Conservation (phyloP, 2,113 vertebrate genomes). For the Peucedramus taeniatus region DNA sequence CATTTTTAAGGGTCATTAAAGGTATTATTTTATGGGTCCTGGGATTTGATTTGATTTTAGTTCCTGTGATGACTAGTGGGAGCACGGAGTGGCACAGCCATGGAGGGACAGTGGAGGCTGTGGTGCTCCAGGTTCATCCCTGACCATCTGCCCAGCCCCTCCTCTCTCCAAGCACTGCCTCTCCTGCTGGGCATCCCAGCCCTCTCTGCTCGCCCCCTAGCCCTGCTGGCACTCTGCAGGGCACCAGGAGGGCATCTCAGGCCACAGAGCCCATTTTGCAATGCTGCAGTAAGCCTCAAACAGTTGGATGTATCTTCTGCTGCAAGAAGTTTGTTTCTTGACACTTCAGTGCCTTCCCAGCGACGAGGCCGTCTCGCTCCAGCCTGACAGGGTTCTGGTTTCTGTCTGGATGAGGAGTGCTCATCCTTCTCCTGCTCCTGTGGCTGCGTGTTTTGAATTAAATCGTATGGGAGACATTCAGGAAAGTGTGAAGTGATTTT, state of each 20-base stretch:
- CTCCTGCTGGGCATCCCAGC: accelerated
- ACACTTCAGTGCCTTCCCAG: background rate
- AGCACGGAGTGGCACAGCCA: accelerated
- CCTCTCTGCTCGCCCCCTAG: accelerated
- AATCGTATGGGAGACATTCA: background rate
- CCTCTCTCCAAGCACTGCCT: accelerated
- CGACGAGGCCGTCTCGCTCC: accelerated
- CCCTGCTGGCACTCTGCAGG: background rate
- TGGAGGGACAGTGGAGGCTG: accelerated
- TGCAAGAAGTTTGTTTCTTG: background rate
- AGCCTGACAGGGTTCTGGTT: background rate
- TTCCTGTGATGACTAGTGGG: background rate
- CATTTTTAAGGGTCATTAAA: background rate
- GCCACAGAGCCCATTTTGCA: background rate
- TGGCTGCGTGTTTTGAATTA: background rate
- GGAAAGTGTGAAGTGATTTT: conserved; percentile 24
- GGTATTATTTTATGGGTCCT: accelerated
- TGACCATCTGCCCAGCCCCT: accelerated
- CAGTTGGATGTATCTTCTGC: background rate
- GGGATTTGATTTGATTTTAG: too few species aligned
- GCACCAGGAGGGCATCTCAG: accelerated
- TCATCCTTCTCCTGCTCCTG: background rate
- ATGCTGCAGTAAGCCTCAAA: background rate
- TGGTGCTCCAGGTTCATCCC: background rate
- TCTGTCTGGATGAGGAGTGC: background rate